phyloP scores from a whole-genome alignment of 1,140 invertebrate species.

The Drosophila tsacasi region DNA sequence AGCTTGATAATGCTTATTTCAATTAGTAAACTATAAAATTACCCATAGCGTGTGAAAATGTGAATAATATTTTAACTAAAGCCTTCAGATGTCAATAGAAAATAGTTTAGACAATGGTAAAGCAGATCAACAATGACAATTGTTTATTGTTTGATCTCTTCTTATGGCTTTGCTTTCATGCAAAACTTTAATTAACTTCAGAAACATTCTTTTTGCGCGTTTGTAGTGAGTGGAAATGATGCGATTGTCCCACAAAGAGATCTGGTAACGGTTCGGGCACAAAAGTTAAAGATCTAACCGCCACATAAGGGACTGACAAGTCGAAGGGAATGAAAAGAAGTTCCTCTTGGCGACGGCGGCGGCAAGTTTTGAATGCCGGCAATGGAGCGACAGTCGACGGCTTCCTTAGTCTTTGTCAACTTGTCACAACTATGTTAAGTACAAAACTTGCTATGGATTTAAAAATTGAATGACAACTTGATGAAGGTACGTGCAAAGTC shows the following conservation, averaged over 20 bases:
- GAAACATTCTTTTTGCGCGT: conserved; percentile 2
- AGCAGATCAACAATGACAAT: background rate
- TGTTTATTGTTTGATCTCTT: background rate
- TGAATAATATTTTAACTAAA: background rate
- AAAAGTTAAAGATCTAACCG: conserved; percentile 31
- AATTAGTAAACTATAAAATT: too few relatives aligned
- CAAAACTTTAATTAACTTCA: conserved; percentile 35
- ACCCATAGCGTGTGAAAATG: too few relatives aligned
- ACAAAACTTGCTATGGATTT: conserved; percentile 83
- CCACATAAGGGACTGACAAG: conserved; percentile 12
- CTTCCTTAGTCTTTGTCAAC: conserved; percentile 76
- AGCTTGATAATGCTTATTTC: background rate
- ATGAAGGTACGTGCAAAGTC: conserved; percentile 83
- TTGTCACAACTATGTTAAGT: conserved; percentile 84
- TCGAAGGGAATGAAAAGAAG: conserved; percentile 18
- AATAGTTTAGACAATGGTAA: background rate
- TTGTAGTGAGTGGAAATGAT: conserved; percentile 23
- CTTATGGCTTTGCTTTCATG: background rate
- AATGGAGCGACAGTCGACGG: conserved; percentile 57
- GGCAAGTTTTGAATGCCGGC: conserved; percentile 68
- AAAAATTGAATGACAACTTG: conserved; percentile 84
- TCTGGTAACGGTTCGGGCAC: background rate
- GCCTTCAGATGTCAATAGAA: too few relatives aligned
- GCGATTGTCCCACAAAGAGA: conserved; percentile 16
- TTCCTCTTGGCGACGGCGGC: conserved; percentile 41